Conservation (phyloP, 2,113 vertebrate species). For the Xenopus tropicalis region DNA sequence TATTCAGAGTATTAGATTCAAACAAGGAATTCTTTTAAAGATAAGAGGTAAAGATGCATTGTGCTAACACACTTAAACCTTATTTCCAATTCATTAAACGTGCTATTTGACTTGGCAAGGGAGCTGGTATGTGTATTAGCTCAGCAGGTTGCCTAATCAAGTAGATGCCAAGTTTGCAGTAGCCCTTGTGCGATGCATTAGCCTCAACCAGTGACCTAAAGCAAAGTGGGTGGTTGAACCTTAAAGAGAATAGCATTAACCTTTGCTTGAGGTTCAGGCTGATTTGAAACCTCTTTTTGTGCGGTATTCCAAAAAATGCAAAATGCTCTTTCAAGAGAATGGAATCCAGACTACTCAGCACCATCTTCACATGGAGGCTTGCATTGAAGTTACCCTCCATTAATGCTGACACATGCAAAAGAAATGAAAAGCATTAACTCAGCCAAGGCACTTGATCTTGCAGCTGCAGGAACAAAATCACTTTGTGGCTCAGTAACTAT, state of each 20-base stretch:
- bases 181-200: constrained; percentile 79
- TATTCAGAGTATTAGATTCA: constrained; percentile 82
- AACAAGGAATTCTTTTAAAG: constrained; percentile 79
- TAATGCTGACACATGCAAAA: constrained; percentile 79
- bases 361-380: constrained; percentile 71
- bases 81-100: constrained; percentile 94
- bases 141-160: constrained; percentile 85
- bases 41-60: constrained; percentile 84
- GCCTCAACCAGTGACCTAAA: constrained; percentile 87
- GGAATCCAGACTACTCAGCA: constrained; percentile 76
- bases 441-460: constrained; percentile 72
- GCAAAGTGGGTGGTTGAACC: constrained; percentile 90
- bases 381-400: constrained; percentile 70
- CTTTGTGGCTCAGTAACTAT: constrained; percentile 62
- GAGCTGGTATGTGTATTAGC: constrained; percentile 83
- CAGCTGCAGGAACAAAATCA: constrained; percentile 71
- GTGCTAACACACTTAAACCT: constrained; percentile 89
- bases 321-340: constrained; percentile 70
- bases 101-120: constrained; percentile 97
- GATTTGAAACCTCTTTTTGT: constrained; percentile 76
- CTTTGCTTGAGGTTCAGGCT: constrained; percentile 82
- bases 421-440: constrained; percentile 76
- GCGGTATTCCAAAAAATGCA: constrained; percentile 58
- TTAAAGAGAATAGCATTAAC: constrained; percentile 84
- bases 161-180: constrained; percentile 86